phyloP scores from a whole-genome alignment of 2,888 invertebrate species.

The Agrochola lychnidis region DNA sequence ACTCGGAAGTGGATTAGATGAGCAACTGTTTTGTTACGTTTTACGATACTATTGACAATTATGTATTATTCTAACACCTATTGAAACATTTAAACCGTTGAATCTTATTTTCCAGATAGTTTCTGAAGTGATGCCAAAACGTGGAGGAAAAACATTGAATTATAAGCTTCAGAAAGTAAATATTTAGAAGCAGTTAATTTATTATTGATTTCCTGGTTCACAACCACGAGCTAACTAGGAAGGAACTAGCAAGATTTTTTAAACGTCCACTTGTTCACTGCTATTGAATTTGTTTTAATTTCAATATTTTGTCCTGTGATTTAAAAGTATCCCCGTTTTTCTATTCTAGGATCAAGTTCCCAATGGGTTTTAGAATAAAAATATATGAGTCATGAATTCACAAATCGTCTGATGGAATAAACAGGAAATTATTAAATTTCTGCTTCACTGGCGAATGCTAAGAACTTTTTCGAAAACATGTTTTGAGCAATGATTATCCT shows the following conservation, averaged over 20 bases:
- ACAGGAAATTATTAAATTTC: constrained; percentile 42
- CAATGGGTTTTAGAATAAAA: constrained; percentile 11
- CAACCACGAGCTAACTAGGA: neutral
- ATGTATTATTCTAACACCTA: constrained; percentile 43
- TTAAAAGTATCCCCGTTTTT: neutral
- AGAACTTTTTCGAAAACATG: constrained; percentile 21
- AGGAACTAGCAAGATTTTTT: neutral
- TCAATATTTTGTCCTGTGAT: neutral
- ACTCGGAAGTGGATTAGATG: constrained; percentile 77
- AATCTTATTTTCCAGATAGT: constrained; percentile 34
- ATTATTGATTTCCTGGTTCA: constrained; percentile 21
- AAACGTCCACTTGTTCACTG: too few relatives aligned
- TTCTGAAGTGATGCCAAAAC: constrained; percentile 51
- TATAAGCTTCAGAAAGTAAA: constrained; percentile 22
- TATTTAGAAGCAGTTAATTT: constrained; percentile 35
- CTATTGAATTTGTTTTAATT: neutral
- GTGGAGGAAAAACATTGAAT: constrained; percentile 33
- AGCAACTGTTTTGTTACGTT: constrained; percentile 69
- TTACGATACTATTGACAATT: constrained; percentile 63
- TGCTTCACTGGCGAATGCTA: neutral
- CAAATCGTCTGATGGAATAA: constrained; percentile 1
- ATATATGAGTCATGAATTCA: constrained; percentile 24
- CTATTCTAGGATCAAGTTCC: neutral
- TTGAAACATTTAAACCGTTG: constrained; percentile 34
- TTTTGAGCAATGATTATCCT: constrained; percentile 1